These are phyloP conservation scores for Minunthozetes semirufus DNA, from an alignment of 2,888 invertebrate species.

Conservation along the genomic window DNA sequence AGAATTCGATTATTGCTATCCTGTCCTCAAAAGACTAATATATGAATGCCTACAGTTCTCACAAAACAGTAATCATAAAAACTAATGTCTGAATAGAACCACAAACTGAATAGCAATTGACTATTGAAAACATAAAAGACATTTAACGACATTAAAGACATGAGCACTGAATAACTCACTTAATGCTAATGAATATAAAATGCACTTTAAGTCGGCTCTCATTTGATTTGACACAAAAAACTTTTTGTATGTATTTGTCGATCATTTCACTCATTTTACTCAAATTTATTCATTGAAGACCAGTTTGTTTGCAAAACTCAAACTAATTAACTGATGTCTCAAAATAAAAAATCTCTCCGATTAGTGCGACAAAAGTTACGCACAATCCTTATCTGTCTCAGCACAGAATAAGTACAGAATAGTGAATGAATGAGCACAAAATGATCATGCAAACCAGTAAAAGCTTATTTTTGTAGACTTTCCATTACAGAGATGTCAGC, in stretches of 20 bases:
- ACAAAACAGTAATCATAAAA: neutral
- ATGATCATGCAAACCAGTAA: no score
- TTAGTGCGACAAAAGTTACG: no score
- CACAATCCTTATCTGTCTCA: no score
- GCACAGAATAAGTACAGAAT: no score
- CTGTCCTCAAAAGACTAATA: neutral
- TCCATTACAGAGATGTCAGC: no score
- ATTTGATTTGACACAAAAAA: neutral
- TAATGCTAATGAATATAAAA: conserved; percentile 1
- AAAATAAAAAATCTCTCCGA: no score
- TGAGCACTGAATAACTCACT: conserved; percentile 5
- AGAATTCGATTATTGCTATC: neutral
- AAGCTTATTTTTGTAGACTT: no score
- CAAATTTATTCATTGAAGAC: neutral
- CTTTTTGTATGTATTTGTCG: neutral
- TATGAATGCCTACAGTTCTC: neutral
- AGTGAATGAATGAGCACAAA: no score
- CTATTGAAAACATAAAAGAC: no score
- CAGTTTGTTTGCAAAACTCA: neutral
- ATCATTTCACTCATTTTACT: neutral
- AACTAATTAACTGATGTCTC: no score
- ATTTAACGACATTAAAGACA: no score
- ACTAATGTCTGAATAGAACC: neutral
- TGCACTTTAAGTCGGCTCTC: neutral
- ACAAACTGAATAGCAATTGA: neutral